phyloP scores from a whole-genome alignment of 2,888 invertebrate genomes.

The Unio delphinus region DNA sequence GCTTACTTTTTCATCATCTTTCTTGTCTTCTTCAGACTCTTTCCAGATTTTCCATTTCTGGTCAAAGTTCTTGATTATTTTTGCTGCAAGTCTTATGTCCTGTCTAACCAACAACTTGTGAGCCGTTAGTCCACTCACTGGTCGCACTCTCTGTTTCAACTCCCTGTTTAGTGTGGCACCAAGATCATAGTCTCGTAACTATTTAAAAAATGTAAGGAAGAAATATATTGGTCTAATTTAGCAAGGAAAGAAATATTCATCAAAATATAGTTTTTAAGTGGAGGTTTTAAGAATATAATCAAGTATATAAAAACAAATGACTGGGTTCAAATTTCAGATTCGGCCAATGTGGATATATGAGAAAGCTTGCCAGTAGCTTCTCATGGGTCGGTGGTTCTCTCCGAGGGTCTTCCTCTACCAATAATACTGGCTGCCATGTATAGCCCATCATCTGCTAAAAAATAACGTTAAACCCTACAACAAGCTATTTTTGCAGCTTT shows the following conservation, averaged over 20 bases:
- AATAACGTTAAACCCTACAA: too few relatives aligned
- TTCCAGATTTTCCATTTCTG: slow-evolving; percentile 87
- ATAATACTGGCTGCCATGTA: too few relatives aligned
- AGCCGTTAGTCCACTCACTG: slow-evolving; percentile 73
- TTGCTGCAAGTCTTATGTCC: slow-evolving; percentile 93
- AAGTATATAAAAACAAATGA: too few relatives aligned
- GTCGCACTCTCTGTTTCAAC: slow-evolving; percentile 91
- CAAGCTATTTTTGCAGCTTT: too few relatives aligned
- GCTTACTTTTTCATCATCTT: slow-evolving; percentile 58
- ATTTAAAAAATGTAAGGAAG: slow-evolving; percentile 9
- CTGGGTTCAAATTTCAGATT: too few relatives aligned
- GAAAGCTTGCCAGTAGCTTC: too few relatives aligned
- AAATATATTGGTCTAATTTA: too few relatives aligned
- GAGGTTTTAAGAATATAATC: not conserved
- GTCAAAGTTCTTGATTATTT: slow-evolving; percentile 92
- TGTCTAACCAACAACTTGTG: slow-evolving; percentile 78
- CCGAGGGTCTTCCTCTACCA: too few relatives aligned
- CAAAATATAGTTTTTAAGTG: not conserved
- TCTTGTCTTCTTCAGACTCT: slow-evolving; percentile 66
- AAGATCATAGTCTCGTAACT: slow-evolving; percentile 91
- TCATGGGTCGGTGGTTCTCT: not conserved
- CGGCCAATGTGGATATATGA: too few relatives aligned
- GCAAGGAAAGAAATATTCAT: not conserved
- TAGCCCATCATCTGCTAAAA: too few relatives aligned
- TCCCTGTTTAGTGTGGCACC: slow-evolving; percentile 98